These are phyloP conservation scores for Phalacrocorax carbo DNA, from an alignment of 2,113 vertebrate species.

Conservation along the genomic window DNA sequence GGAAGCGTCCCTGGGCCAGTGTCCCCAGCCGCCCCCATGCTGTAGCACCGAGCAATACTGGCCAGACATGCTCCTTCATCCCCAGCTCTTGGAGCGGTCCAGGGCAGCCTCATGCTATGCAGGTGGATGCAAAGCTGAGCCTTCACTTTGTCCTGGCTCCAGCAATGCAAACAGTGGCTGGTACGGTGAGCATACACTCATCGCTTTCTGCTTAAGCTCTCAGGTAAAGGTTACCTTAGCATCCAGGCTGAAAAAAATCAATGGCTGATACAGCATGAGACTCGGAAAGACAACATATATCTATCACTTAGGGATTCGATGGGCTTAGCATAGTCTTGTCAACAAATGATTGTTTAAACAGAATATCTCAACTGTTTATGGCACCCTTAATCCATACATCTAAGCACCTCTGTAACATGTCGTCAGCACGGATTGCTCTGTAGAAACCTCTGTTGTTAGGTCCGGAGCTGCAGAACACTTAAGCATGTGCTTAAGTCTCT, in stretches of 20 bases:
- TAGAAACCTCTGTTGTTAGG: constrained; percentile 52
- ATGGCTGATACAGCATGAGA: constrained; percentile 64
- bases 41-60: rapidly evolving
- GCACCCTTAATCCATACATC: constrained; percentile 59
- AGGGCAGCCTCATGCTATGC: rapidly evolving
- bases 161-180: constrained; percentile 20
- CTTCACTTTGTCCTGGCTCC: neutral
- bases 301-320: constrained; percentile 71
- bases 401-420: constrained; percentile 12
- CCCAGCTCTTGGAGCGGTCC: neutral
- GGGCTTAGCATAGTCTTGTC: constrained; percentile 73
- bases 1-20: rapidly evolving
- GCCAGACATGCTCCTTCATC: neutral
- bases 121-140: neutral
- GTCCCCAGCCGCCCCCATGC: rapidly evolving
- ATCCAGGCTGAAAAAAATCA: constrained; percentile 66
- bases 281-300: constrained; percentile 67
- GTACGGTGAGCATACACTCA: neutral
- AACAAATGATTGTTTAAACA: constrained; percentile 72
- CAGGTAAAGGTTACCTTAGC: constrained; percentile 70
- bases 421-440: neutral
- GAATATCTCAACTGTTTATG: constrained; percentile 67
- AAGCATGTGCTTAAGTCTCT: constrained; percentile 63
- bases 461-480: constrained; percentile 15
- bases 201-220: constrained; percentile 32